These are phyloP conservation scores for Augochlora pura DNA, from an alignment of 1,140 invertebrate species.

Conservation along the genomic window DNA sequence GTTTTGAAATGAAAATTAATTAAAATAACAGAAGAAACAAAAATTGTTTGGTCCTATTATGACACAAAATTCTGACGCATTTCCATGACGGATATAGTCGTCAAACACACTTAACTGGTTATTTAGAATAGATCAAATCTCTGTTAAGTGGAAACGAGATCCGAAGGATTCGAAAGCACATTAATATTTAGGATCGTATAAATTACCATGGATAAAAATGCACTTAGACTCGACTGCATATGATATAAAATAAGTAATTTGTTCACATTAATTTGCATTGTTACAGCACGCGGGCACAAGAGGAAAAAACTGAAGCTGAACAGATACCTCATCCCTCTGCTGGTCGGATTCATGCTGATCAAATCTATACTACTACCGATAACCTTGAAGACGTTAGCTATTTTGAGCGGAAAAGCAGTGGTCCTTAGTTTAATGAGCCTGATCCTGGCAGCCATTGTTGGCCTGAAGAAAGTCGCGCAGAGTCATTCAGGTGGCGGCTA, in stretches of 20 bases:
- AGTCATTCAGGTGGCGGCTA: conserved; percentile 43
- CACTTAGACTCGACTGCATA: too few relatives aligned
- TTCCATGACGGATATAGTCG: too few relatives aligned
- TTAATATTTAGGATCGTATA: too few relatives aligned
- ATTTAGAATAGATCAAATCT: too few relatives aligned
- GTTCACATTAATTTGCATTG: neutral
- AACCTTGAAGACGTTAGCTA: conserved; percentile 83
- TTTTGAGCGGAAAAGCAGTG: conserved; percentile 83
- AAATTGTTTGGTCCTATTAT: too few relatives aligned
- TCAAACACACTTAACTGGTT: too few relatives aligned
- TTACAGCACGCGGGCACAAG: conserved; percentile 41
- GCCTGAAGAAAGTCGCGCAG: conserved; percentile 72
- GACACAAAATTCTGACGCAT: too few relatives aligned
- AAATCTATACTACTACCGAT: conserved; percentile 84
- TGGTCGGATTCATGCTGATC: conserved; percentile 83
- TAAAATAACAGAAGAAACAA: too few relatives aligned
- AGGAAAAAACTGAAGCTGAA: conserved; percentile 71
- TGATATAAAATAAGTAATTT: too few relatives aligned
- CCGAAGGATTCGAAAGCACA: too few relatives aligned
- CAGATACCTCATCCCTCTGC: conserved; percentile 81
- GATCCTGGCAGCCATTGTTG: conserved; percentile 79
- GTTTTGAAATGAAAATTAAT: too few relatives aligned
- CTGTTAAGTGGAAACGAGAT: neutral
- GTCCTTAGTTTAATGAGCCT: conserved; percentile 82
- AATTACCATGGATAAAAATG: neutral